phyloP scores from a whole-genome alignment of 2,797 vertebrate species.

The Pipistrellus kuhlii region DNA sequence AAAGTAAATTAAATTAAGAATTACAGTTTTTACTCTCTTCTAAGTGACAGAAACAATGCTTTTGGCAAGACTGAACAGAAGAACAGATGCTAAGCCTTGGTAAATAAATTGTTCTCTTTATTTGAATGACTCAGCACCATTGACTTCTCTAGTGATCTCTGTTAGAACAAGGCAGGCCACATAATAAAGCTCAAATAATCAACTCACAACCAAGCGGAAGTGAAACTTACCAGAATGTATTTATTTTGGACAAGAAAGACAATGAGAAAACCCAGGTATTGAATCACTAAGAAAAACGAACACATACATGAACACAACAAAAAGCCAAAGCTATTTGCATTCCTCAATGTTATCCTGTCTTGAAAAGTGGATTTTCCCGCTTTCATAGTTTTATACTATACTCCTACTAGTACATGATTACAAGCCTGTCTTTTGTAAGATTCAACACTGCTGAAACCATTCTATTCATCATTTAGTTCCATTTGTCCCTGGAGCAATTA shows the following conservation, averaged over 20 bases:
- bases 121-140: conserved; percentile 15
- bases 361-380: not conserved
- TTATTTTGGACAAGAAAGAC: conserved; percentile 55
- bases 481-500: not conserved
- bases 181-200: not conserved
- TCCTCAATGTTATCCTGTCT: not conserved
- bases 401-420: not conserved
- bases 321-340: conserved; percentile 13
- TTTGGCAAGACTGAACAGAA: not conserved
- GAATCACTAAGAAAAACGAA: conserved; percentile 55
- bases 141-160: not conserved
- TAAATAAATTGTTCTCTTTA: not conserved
- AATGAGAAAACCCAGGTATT: conserved; percentile 28
- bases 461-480: conserved; percentile 14
- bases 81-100: not conserved
- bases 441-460: not conserved
- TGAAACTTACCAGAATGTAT: conserved; percentile 54
- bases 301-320: not conserved
- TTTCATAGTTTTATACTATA: not conserved
- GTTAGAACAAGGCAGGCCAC: not conserved
- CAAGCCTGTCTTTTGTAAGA: not conserved
- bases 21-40: conserved; percentile 19
- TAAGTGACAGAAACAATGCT: conserved; percentile 34
- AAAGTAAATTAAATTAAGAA: conserved; percentile 40
- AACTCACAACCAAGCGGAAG: conserved; percentile 27